Conservation (phyloP, 2,113 vertebrate species). For the Mirounga angustirostris region DNA sequence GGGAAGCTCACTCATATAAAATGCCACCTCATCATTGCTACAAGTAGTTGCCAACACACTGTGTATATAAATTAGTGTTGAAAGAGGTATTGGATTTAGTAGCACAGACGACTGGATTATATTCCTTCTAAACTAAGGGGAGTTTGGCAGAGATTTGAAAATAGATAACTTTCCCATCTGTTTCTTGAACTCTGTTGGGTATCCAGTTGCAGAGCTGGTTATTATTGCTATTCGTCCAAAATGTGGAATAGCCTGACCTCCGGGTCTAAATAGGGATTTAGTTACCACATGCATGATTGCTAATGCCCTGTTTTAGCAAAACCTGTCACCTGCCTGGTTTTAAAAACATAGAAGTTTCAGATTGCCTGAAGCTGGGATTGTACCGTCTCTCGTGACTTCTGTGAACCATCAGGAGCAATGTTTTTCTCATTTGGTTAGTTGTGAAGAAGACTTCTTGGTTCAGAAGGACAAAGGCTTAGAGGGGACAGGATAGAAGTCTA, state of each 20-base stretch:
- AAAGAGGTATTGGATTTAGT: constrained; percentile 23
- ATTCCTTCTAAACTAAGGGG: constrained; percentile 37
- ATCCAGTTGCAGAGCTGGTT: neutral
- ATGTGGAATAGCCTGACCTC: neutral
- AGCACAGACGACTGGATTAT: neutral
- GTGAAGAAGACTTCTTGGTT: neutral
- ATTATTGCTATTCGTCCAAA: neutral
- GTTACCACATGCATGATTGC: neutral
- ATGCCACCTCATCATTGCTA: neutral
- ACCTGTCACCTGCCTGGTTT: neutral
- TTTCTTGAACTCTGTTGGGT: neutral
- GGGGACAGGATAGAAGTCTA: neutral
- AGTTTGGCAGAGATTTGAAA: constrained; percentile 31
- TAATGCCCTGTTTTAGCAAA: constrained; percentile 18
- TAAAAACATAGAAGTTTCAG: constrained; percentile 39
- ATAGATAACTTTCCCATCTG: neutral
- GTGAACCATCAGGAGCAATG: neutral
- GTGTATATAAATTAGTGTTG: neutral
- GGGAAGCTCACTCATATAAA: neutral
- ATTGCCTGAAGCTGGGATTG: neutral
- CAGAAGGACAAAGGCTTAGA: neutral
- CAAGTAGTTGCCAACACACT: neutral
- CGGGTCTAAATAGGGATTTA: neutral
- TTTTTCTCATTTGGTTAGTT: constrained; percentile 13
- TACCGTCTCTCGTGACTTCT: neutral